Evolutionary conservation across 1,140 invertebrate species (phyloP), one percentile per base, ranked within the genome.

Genomic region (Drosophila kikkawai): DNA sequence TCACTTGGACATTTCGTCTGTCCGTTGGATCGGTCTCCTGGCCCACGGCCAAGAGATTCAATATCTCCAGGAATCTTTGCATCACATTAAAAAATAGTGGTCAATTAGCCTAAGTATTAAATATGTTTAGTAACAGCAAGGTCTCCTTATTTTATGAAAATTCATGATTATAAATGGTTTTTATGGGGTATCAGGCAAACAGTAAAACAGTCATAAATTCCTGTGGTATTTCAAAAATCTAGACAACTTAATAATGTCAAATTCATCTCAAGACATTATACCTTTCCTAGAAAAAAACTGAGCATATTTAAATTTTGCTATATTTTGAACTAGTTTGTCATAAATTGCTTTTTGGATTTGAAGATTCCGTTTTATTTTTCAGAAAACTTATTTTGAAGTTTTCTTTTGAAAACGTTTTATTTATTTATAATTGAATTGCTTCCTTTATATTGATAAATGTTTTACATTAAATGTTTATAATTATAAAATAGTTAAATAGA

Each of bases 1-100:
- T 76, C 61, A 76, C 36, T 76, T 8, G 13, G 19, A 65, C 50
- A 37, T 47, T 55, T 4, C 19, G 53, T 17, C 55, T 42, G 34
- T 32, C 41, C 19, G 19, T 22, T 22, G 29, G 41, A 17, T 19
- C n/a, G 13, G 48, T 29, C 44, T 32, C 0, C 32, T 70, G 67
- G 67, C 48, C 17, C 17, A 11, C 4, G 17, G 48, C 67, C 63
- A 70, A 56, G 34, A 55, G 26, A 53, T 44, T 37, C 7, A 19
- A 32, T 17, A 15, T 26, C 48, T 70, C 63, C 67, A 41, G 67
- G 22, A 70, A n/a, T 26, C 37, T 37, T 32, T 3, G 17, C 13
- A 65, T 17, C 4, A 9, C 15, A 22, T n/a, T 1, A 50, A 7
- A 8, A n/a, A 63, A 26, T 19, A 42, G 12, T 8, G 47, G 13